Conservation (phyloP, 1,140 invertebrate species). For the Trigoniulus corallinus region DNA sequence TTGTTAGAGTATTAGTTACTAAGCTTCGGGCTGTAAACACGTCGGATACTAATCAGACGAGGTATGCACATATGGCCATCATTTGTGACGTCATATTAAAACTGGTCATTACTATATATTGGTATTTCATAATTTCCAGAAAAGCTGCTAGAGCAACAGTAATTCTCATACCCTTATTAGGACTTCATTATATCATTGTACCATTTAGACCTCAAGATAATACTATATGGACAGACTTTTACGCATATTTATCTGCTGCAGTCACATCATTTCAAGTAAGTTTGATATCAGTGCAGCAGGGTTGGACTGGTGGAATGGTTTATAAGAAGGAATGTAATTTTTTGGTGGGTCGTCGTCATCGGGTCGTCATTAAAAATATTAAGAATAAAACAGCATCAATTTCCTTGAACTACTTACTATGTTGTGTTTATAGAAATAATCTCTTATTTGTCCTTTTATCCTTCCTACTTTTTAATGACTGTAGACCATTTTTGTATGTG, state of each 20-base stretch:
- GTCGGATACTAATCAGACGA: conserved; percentile 5
- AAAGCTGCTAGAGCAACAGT: conserved; percentile 32
- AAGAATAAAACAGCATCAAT: no score
- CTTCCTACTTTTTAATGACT: no score
- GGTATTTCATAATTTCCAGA: conserved; percentile 21
- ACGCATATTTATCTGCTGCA: conserved; percentile 66
- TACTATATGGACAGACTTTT: conserved; percentile 48
- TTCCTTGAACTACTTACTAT: no score
- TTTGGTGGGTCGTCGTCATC: no score
- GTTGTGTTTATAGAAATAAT: no score
- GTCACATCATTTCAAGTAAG: conserved; percentile 78
- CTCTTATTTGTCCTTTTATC: no score
- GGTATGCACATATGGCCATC: not conserved
- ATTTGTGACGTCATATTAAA: not conserved
- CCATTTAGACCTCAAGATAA: conserved; percentile 53
- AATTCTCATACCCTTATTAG: conserved; percentile 32
- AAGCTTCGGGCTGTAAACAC: conserved; percentile 47
- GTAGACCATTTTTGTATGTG: no score
- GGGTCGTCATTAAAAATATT: no score
- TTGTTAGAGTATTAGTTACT: conserved; percentile 74
- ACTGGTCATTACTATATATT: not conserved
- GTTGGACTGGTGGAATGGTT: not conserved
- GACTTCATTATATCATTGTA: conserved; percentile 40
- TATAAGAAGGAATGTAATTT: no score
- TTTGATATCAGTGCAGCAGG: conserved; percentile 3